Evolutionary conservation across 35 echinoderm and acorn worm species (phyloP), one percentile per base, ranked within the genome.

Genomic region (Apostichopus californicus): DNA sequence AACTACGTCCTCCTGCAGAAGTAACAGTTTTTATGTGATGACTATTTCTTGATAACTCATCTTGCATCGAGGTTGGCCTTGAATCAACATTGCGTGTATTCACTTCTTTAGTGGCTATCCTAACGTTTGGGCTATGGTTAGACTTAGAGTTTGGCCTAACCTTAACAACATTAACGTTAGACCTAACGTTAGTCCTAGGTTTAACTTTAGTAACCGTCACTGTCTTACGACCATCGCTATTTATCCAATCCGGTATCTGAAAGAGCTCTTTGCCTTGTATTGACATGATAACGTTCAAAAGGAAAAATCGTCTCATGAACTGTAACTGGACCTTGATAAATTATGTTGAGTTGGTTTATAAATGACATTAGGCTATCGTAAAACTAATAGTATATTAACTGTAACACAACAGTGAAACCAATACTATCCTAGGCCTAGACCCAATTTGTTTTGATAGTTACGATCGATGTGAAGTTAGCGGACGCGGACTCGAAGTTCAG

Each of bases 171-270:
- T 83, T 83, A 55, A 53, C 17, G 6, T 53, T 55, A 12, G 14
- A 7, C 15, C 80, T 46, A 5, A 46, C 55, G 28, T 55, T 15
- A 54, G 8, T 5, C 1, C 5, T 5, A 53, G 11, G 9, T 8
- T 17, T 46, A 55, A 34, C 52, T 8, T n/a, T 83, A 34, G 12
- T 83, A 13, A 55, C 55, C 55, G 24, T 54, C 52, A 55, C 80
- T 68, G 64, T 4, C 52, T 83, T 83, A 54, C 80, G 80, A 8
- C 53, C 55, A 55, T 83, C 80, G n/a, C 80, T 83, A 7, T 83
- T 56, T 13, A 83, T 83, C 80, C 80, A 83, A 53, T 83, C 80
- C 8, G 80, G 80, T 8, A 83, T 53, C 80, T 83, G 80, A 83
- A 83, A 83, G 17, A 83, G 14, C n/a, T 56, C 80, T 53, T 83